These are phyloP conservation scores for Chaetorhynchus papuensis DNA, from an alignment of 2,113 vertebrate species.

Conservation along the genomic window DNA sequence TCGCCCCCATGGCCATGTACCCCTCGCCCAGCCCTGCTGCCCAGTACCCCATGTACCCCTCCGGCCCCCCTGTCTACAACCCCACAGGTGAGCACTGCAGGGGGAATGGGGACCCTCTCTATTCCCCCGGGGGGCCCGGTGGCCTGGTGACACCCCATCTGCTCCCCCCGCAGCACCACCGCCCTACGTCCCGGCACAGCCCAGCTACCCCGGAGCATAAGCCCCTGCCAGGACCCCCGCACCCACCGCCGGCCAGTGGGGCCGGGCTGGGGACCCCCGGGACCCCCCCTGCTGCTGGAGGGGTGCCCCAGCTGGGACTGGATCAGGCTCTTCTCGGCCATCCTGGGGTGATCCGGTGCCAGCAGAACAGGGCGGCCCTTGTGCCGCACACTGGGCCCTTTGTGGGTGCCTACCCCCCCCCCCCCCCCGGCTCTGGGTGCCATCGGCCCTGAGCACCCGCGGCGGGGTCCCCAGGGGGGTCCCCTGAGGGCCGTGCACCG, in stretches of 20 bases:
- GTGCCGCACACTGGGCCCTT: background rate
- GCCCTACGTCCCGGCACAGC: background rate
- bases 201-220: slow-evolving; percentile 18
- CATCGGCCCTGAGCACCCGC: background rate
- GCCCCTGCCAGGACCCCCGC: fast-evolving
- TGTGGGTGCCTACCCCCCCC: background rate
- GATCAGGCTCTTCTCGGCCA: background rate
- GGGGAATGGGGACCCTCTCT: too few relatives aligned
- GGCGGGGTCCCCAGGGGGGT: background rate
- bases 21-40: fast-evolving
- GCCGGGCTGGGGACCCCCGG: background rate
- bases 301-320: background rate
- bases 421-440: background rate
- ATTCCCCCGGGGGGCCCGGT: fast-evolving
- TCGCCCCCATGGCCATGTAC: background rate
- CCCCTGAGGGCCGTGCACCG: background rate
- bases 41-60: slow-evolving; percentile 25
- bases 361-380: background rate
- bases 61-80: background rate
- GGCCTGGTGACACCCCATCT: background rate
- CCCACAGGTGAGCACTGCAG: background rate
- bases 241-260: background rate
- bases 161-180: background rate
- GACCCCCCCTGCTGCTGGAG: fast-evolving
- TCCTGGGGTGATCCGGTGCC: background rate